A percentile compares a stretch with the other conserved stretches of the same genome.
These are phyloP conservation scores for Bedellia somnulentella DNA, from an alignment of 2,888 invertebrate species.

Conservation along the genomic window DNA sequence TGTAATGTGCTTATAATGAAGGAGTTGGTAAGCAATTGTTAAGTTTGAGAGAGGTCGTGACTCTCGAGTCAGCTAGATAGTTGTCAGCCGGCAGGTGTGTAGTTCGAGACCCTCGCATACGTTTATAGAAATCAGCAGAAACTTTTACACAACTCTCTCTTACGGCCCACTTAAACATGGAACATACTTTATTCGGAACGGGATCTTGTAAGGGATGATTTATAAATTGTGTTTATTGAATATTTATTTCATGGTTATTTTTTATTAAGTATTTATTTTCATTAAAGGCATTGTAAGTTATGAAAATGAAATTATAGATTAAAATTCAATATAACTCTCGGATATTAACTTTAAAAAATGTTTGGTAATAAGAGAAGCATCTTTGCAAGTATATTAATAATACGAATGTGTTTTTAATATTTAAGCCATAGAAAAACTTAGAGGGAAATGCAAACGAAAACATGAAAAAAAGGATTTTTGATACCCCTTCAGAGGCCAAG, in stretches of 20 bases:
- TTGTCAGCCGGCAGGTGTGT: slow-evolving; percentile 16
- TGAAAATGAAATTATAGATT: neutral
- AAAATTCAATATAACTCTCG: neutral
- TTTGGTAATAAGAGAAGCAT: no score
- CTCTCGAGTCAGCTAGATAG: slow-evolving; percentile 14
- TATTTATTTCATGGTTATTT: neutral
- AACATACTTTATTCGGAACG: slow-evolving; percentile 13
- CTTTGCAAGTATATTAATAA: no score
- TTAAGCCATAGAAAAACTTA: no score
- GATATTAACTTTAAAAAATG: no score
- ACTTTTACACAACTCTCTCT: no score
- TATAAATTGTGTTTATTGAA: neutral
- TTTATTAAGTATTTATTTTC: neutral
- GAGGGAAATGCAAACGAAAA: no score
- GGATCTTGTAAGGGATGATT: neutral
- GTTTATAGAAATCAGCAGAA: slow-evolving; percentile 20
- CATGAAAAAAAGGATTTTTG: no score
- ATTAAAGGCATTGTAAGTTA: neutral
- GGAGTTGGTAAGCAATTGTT: slow-evolving; percentile 18
- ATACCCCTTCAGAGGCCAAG: no score
- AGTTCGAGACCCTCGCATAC: slow-evolving; percentile 15
- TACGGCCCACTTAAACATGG: no score
- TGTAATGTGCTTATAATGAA: no score
- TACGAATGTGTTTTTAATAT: no score
- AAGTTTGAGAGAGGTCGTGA: slow-evolving; percentile 16